Conservation (phyloP, 2,888 invertebrate species). For the Cacoxenus indagator region DNA sequence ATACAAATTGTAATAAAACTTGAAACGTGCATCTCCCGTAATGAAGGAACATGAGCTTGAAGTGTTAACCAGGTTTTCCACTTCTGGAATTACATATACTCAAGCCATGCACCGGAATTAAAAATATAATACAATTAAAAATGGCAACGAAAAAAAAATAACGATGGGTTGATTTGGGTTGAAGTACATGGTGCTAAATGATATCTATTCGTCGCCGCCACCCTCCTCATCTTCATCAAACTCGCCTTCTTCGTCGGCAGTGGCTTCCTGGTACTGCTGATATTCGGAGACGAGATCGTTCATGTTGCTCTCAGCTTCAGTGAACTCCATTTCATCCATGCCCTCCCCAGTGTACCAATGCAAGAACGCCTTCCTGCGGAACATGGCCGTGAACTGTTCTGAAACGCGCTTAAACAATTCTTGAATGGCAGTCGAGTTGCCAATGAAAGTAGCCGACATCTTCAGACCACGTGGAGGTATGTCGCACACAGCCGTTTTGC, state of each 20-base stretch:
- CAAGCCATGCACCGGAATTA: background rate
- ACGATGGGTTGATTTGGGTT: no score
- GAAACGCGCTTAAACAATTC: conserved; percentile 92
- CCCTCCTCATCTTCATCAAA: conserved; percentile 78
- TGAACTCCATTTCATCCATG: conserved; percentile 98
- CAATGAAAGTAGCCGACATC: conserved; percentile 96
- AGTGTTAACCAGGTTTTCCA: background rate
- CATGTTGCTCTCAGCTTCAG: conserved; percentile 96
- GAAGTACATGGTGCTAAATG: background rate
- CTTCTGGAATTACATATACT: background rate
- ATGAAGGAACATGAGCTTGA: background rate
- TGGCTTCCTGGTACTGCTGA: conserved; percentile 94
- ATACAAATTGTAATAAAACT: background rate
- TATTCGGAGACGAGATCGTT: conserved; percentile 94
- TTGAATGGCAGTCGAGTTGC: conserved; percentile 93
- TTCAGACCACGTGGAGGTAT: conserved; percentile 91
- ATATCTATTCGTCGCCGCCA: conserved; percentile 65
- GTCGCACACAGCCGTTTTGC: conserved; percentile 94
- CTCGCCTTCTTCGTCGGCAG: conserved; percentile 86
- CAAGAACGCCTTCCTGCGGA: conserved; percentile 96
- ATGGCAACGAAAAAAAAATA: background rate
- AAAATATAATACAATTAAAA: background rate
- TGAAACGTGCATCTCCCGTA: background rate
- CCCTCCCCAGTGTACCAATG: conserved; percentile 99
- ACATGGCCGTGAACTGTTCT: conserved; percentile 95